Conservation (phyloP, 2,113 vertebrate genomes). For the Myrmecobius fasciatus region DNA sequence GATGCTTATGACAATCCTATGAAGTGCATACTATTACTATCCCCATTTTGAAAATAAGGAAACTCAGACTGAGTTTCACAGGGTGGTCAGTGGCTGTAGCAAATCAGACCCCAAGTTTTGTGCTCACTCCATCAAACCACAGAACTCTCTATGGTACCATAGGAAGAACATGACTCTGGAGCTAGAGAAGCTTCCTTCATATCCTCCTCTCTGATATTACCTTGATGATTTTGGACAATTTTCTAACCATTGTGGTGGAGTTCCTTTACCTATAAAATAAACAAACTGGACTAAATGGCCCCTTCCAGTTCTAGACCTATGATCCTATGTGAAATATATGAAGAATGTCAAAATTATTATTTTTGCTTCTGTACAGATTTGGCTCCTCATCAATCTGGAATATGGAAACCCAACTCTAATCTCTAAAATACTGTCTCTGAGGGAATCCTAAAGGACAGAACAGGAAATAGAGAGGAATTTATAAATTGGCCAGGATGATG, state of each 20-base stretch:
- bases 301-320: not conserved
- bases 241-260: not conserved
- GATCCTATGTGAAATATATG: not conserved
- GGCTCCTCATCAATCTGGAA: constrained; percentile 27
- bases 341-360: not conserved
- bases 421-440: not conserved
- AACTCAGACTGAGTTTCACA: not conserved
- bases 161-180: not conserved
- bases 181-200: not conserved
- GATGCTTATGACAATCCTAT: not conserved
- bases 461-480: constrained; percentile 15
- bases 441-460: not conserved
- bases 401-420: constrained; percentile 34
- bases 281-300: not conserved
- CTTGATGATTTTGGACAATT: not conserved
- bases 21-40: not conserved
- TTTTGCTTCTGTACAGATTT: constrained; percentile 26
- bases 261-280: not conserved
- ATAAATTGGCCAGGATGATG: not conserved
- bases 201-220: not conserved
- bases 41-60: not conserved
- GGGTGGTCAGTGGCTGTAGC: not conserved
- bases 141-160: not conserved
- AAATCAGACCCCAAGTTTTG: not conserved
- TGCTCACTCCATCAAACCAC: not conserved